A percentile compares a stretch with the other conserved stretches of the same genome.
phyloP scores from a whole-genome alignment of 2,113 vertebrate species.

The Erythrocercus mccallii region DNA sequence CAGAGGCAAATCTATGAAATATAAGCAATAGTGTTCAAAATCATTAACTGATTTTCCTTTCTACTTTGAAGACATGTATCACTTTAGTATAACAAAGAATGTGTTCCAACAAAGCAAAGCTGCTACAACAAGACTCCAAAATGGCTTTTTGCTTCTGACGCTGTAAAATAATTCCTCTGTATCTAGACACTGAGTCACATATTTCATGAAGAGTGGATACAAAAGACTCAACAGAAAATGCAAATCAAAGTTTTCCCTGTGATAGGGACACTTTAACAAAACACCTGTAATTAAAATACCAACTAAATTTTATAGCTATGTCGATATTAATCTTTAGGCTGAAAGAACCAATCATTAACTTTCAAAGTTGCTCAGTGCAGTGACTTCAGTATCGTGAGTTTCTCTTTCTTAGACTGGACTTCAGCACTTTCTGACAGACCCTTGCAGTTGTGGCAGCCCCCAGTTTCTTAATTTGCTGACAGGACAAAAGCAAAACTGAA shows the following conservation, averaged over 20 bases:
- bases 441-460: neutral
- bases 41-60: neutral
- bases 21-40: neutral
- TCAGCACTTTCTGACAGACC: conserved; percentile 12
- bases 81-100: neutral
- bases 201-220: neutral
- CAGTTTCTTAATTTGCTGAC: neutral
- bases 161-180: neutral
- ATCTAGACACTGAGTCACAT: neutral
- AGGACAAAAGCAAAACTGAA: neutral
- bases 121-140: neutral
- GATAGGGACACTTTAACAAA: neutral
- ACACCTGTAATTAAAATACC: neutral
- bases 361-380: neutral
- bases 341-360: conserved; percentile 35
- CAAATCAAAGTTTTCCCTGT: neutral
- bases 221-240: neutral
- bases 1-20: neutral
- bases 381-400: neutral
- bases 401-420: neutral
- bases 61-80: neutral
- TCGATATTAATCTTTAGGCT: conserved; percentile 15
- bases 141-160: neutral
- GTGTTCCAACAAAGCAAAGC: neutral
- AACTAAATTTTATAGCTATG: neutral